A percentile compares a stretch with the other conserved stretches of the same genome.
Evolutionary conservation across 2,797 vertebrate genomes (phyloP).

Genomic region (Austrolebias charrua): DNA sequence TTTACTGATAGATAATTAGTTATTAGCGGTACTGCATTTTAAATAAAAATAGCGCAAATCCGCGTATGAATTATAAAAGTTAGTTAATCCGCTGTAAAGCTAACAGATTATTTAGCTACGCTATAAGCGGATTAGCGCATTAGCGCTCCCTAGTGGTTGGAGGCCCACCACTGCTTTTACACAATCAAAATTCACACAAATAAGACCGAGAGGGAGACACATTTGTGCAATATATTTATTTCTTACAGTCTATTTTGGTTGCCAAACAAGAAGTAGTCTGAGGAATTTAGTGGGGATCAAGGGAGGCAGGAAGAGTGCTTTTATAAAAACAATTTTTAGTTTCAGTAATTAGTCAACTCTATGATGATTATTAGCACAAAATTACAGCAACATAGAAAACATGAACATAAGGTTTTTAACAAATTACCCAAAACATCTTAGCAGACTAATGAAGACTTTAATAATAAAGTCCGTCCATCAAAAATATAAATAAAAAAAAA

Average conservation of each 20-base stretch:
- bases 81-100: too few relatives aligned
- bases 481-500: constrained; percentile 45
- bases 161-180: too few relatives aligned
- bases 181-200: not conserved
- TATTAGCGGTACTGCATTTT: too few relatives aligned
- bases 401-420: constrained; percentile 90
- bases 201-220: constrained; percentile 72
- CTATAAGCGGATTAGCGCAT: too few relatives aligned
- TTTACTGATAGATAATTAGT: too few relatives aligned
- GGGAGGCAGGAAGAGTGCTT: constrained; percentile 81
- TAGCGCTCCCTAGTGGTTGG: too few relatives aligned
- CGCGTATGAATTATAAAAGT: too few relatives aligned
- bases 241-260: constrained; percentile 96
- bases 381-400: constrained; percentile 95
- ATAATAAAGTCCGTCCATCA: constrained; percentile 66
- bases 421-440: constrained; percentile 84
- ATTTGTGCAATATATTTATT: constrained; percentile 97
- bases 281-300: constrained; percentile 75
- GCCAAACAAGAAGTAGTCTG: constrained; percentile 92
- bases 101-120: too few relatives aligned
- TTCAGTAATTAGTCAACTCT: constrained; percentile 77
- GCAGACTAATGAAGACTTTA: constrained; percentile 80
- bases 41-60: too few relatives aligned
- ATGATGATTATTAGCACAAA: constrained; percentile 93
- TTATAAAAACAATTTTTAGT: constrained; percentile 85